Conservation (phyloP, 2,888 invertebrate species). For the Ryuthela nishihirai region DNA sequence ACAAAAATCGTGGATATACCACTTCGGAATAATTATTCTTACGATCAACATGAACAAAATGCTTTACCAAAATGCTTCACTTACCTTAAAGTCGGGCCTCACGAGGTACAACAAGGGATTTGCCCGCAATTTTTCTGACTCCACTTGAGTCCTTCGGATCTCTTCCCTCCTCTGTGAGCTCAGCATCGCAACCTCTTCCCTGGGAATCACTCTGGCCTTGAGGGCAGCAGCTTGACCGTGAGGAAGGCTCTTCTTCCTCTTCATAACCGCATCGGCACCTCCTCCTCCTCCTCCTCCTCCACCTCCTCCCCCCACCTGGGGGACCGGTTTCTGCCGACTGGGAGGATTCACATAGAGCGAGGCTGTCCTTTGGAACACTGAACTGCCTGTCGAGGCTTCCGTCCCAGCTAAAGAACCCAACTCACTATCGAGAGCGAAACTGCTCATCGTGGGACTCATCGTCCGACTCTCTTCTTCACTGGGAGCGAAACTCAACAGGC, state of each 20-base stretch:
- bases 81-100: constrained; percentile 96
- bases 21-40: too few species aligned
- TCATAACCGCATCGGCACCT: constrained; percentile 55
- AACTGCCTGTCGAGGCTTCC: constrained; percentile 12
- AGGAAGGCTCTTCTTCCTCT: constrained; percentile 94
- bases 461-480: constrained; percentile 26
- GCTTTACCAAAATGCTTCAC: constrained; percentile 43
- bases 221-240: constrained; percentile 72
- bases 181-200: constrained; percentile 91
- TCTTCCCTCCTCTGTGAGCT: constrained; percentile 93
- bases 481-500: constrained; percentile 32
- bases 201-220: constrained; percentile 73
- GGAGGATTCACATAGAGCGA: constrained; percentile 36
- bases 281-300: constrained; percentile 51
- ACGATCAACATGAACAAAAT: too few species aligned
- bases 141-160: constrained; percentile 82
- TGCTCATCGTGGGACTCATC: constrained; percentile 31
- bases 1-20: too few species aligned
- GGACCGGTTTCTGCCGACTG: constrained; percentile 7
- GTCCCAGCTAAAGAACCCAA: constrained; percentile 1
- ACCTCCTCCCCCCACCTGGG: constrained; percentile 30
- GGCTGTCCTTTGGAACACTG: constrained; percentile 25
- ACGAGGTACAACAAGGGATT: constrained; percentile 93
- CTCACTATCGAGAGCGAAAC: constrained; percentile 16
- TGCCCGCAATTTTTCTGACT: constrained; percentile 84